Conservation (phyloP, 2,113 vertebrate species). For the Lasiurus cinereus region DNA sequence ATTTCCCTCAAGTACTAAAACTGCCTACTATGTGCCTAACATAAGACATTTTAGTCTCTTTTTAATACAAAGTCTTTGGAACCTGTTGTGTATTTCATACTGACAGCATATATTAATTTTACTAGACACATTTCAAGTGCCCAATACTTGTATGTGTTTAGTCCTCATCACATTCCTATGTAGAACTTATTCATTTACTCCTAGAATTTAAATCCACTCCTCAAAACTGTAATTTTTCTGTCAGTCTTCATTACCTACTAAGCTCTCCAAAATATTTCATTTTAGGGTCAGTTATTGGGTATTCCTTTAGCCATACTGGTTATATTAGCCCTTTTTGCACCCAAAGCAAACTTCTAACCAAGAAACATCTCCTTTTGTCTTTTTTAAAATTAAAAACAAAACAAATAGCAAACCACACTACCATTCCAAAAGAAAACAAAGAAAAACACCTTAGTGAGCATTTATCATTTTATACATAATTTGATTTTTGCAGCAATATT, state of each 20-base stretch:
- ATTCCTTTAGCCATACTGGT: background rate
- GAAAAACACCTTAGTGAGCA: slow-evolving; percentile 35
- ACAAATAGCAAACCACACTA: background rate
- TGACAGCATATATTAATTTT: background rate
- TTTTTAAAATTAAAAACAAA: slow-evolving; percentile 13
- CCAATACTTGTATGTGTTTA: background rate
- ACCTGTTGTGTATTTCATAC: background rate
- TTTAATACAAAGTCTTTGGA: background rate
- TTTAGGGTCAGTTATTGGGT: background rate
- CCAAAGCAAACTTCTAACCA: background rate
- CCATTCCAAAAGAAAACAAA: background rate
- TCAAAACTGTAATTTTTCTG: background rate
- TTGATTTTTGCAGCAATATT: slow-evolving; percentile 63
- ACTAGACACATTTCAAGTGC: slow-evolving; percentile 21
- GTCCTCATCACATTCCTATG: background rate
- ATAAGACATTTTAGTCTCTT: background rate
- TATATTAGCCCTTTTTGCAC: background rate
- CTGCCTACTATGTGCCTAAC: background rate
- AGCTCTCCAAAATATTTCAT: background rate
- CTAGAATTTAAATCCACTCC: background rate
- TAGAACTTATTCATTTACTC: background rate
- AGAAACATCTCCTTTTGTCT: slow-evolving; percentile 14
- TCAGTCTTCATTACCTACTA: background rate
- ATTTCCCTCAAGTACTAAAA: background rate
- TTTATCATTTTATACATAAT: slow-evolving; percentile 65